Evolutionary conservation across 2,888 invertebrate genomes (phyloP), one percentile per base, ranked within the genome.

Genomic region (Diarsia mendica): DNA sequence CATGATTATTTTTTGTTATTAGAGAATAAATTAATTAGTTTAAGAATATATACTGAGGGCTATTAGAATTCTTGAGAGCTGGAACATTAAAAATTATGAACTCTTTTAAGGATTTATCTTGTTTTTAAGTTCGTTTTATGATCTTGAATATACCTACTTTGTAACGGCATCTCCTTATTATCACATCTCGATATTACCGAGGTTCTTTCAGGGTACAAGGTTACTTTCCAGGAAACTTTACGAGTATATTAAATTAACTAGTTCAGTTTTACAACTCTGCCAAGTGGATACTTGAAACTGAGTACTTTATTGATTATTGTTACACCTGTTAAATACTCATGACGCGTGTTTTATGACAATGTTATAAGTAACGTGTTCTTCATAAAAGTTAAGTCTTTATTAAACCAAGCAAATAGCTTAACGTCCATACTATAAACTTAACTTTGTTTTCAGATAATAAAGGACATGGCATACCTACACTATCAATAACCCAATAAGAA

Each of bases 11-110:
- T 83, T 73, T 80, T 84, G 63, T 72, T 77, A 75, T 80, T 79
- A 76, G 64, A 71, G 72, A 75, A 65, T 76, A 73, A 72, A 84
- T 86, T 82, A 86, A 83, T 87, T 76, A 67, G 66, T 69, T 61
- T 67, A 75, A 78, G 70, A 75, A 85, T 79, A 84, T 69, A 85
- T 63, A 72, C 72, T 48, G 63, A 28, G 63, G 70, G 67, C 18
- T 61, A 75, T 75, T 73, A 77, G 71, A 80, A 78, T 71, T 78
- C 66, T 77, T 61, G 60, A 67, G 76, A 49, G 66, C 28, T 75
- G 63, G 67, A 23, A 18, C 53, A 33, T 61, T 28, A 71, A 70
- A 70, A 72, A 58, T 77, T 65, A 72, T 71, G 28, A 71, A 77
- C 69, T 70, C 55, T 72, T 61, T 61, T 55, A 51, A 33, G 48